Conservation (phyloP, 2,113 vertebrate genomes). For the Limanda limanda region DNA sequence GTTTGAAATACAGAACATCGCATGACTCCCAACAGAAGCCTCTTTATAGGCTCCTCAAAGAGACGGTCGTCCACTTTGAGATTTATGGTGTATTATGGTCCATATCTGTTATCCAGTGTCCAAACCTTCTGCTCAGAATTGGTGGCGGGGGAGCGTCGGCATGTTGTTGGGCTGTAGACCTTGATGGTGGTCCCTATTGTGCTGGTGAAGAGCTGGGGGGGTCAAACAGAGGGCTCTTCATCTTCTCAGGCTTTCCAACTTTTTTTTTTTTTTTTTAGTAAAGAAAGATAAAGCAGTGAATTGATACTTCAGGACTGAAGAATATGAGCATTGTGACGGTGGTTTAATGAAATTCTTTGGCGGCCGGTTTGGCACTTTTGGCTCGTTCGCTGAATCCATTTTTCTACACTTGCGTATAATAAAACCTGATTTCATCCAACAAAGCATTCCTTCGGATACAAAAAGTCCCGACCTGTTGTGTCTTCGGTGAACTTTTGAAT, state of each 20-base stretch:
- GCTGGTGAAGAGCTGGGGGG: background rate
- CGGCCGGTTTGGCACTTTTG: slow-evolving; percentile 46
- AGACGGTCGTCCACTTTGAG: slow-evolving; percentile 63
- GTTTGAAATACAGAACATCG: background rate
- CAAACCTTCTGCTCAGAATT: background rate
- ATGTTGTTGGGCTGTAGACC: background rate
- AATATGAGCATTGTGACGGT: slow-evolving; percentile 39
- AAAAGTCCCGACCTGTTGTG: background rate
- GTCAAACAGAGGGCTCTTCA: background rate
- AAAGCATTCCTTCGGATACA: no score
- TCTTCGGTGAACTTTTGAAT: background rate
- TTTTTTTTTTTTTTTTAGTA: background rate
- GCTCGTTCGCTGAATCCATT: slow-evolving; percentile 22
- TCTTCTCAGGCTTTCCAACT: slow-evolving; percentile 1
- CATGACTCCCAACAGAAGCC: slow-evolving; percentile 55
- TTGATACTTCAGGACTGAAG: slow-evolving; percentile 32
- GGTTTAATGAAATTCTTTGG: slow-evolving; percentile 57
- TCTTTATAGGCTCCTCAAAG: slow-evolving; percentile 60
- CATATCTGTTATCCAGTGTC: background rate
- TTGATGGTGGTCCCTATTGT: background rate
- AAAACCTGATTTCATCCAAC: slow-evolving; percentile 24
- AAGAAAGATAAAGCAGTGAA: slow-evolving; percentile 17
- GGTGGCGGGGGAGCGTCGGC: no score
- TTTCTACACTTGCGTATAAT: slow-evolving; percentile 53
- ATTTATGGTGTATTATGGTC: background rate